Conservation (phyloP, 2,797 vertebrate species). For the Discoglossus pictus region DNA sequence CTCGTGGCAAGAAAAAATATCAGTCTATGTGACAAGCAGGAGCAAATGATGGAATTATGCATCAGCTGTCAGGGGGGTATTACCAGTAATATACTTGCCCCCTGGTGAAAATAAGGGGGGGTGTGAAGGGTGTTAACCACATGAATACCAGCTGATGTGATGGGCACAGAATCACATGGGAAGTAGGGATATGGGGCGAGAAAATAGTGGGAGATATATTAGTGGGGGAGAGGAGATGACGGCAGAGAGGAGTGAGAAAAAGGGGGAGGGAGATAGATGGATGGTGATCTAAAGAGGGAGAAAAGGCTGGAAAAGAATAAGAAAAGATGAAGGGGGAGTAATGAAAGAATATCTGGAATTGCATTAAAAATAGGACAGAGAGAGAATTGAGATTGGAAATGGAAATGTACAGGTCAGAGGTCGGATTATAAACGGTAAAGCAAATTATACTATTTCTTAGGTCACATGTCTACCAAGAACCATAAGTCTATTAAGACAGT, state of each 20-base stretch:
- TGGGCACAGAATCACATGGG: not conserved
- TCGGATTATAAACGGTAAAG: too few relatives aligned
- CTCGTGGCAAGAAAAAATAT: not conserved
- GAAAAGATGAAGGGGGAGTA: not conserved
- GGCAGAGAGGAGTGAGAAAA: not conserved
- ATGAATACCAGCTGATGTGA: not conserved
- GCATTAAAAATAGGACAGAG: too few relatives aligned
- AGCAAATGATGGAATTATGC: constrained; percentile 6
- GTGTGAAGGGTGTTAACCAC: not conserved
- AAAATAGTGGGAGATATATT: too few relatives aligned
- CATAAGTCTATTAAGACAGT: too few relatives aligned
- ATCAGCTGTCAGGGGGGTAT: not conserved
- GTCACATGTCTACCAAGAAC: too few relatives aligned
- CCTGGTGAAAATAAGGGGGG: not conserved
- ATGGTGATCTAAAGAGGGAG: not conserved
- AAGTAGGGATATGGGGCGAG: not conserved
- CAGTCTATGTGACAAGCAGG: not conserved
- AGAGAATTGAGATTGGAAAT: too few relatives aligned
- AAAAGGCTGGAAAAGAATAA: not conserved
- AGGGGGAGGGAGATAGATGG: not conserved
- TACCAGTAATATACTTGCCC: not conserved
- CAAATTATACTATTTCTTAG: too few relatives aligned
- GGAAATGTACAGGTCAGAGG: too few relatives aligned
- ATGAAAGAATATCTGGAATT: not conserved
- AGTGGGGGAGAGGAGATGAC: not conserved